Conservation (phyloP, 2,113 vertebrate genomes). For the Misgurnus anguillicaudatus region DNA sequence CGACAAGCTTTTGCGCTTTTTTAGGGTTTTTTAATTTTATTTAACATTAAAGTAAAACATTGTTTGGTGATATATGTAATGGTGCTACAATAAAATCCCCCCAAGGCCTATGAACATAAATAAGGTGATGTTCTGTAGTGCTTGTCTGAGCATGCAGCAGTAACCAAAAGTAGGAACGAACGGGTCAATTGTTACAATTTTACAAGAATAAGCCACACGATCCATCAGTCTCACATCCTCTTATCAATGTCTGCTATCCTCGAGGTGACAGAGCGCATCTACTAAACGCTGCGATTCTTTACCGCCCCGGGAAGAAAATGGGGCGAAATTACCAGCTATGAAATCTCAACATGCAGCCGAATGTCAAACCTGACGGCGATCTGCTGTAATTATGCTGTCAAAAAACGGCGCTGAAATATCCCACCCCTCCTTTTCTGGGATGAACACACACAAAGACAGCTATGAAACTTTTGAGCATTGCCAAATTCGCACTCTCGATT, state of each 20-base stretch:
- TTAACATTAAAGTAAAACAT: too few relatives aligned
- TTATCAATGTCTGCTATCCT: neutral
- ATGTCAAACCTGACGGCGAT: conserved; percentile 70
- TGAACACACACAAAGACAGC: conserved; percentile 54
- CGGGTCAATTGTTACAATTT: neutral
- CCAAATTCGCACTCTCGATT: conserved; percentile 47
- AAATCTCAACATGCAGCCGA: conserved; percentile 70
- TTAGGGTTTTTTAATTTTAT: neutral
- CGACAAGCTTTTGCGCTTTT: too few relatives aligned
- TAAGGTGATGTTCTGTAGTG: too few relatives aligned
- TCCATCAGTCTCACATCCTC: neutral
- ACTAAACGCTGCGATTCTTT: conserved; percentile 29
- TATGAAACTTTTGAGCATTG: too few relatives aligned
- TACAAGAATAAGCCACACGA: neutral
- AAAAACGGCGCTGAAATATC: conserved; percentile 48
- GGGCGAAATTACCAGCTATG: conserved; percentile 71
- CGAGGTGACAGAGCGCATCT: conserved; percentile 18
- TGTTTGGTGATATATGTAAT: too few relatives aligned
- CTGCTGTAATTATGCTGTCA: conserved; percentile 73
- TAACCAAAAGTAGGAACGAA: neutral
- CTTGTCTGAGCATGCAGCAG: neutral
- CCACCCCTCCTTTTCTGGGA: conserved; percentile 57
- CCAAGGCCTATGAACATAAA: too few relatives aligned
- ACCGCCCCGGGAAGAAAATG: conserved; percentile 24
- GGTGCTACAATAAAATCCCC: too few relatives aligned